These are phyloP conservation scores for Temnopleurus reevesii DNA, from an alignment of 53 echinoderm and acorn worm species.

Conservation along the genomic window DNA sequence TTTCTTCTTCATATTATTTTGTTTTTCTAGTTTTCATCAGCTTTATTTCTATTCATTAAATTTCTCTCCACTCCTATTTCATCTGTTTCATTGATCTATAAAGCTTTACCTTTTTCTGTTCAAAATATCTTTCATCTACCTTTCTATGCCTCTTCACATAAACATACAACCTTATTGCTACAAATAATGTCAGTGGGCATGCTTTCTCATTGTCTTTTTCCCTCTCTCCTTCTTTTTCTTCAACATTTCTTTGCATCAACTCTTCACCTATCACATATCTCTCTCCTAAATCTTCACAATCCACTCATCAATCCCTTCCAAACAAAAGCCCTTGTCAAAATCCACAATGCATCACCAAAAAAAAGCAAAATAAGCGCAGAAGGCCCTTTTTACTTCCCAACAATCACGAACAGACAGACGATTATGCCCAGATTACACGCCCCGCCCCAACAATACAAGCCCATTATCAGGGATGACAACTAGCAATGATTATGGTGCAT, in stretches of 20 bases:
- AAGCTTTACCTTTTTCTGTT: not conserved
- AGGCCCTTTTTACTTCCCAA: not conserved
- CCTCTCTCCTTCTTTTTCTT: not conserved
- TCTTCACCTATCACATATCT: not conserved
- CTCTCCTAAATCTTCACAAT: no score
- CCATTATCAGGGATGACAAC: not conserved
- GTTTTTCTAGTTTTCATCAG: no score
- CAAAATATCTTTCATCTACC: no score
- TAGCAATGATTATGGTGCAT: not conserved
- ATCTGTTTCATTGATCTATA: no score
- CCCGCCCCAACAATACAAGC: conserved; percentile 7
- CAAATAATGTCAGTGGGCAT: no score
- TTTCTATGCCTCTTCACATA: not conserved
- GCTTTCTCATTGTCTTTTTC: not conserved
- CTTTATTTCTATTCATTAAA: not conserved
- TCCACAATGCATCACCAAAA: not conserved
- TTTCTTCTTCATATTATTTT: no score
- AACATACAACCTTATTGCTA: no score
- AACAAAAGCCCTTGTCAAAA: not conserved
- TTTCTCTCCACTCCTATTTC: not conserved
- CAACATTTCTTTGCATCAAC: not conserved
- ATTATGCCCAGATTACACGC: not conserved
- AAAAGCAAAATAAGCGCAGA: not conserved
- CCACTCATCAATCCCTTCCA: not conserved
- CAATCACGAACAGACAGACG: not conserved